Conservation (phyloP, 1,140 invertebrate genomes). For the Drosophila sturtevanti region DNA sequence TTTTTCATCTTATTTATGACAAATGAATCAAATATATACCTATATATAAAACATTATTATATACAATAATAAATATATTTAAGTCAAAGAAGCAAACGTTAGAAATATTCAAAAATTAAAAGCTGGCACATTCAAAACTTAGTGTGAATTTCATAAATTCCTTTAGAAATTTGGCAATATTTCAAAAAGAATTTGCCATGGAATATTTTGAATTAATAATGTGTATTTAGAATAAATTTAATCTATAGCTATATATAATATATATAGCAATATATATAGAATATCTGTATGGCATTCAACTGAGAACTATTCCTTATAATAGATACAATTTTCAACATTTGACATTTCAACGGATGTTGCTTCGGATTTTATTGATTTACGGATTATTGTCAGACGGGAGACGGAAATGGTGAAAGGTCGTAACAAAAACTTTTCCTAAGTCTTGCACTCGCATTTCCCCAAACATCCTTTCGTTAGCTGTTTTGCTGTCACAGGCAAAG, state of each 20-base stretch:
- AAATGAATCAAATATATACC: background rate
- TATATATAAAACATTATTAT: background rate
- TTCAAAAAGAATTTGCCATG: too few species aligned
- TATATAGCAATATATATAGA: too few species aligned
- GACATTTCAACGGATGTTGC: constrained; percentile 41
- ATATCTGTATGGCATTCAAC: background rate
- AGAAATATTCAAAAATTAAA: too few species aligned
- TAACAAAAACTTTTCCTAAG: constrained; percentile 3
- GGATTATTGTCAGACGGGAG: constrained; percentile 46
- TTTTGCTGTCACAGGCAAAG: constrained; percentile 62
- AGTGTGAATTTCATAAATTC: too few species aligned
- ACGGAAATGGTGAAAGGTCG: background rate
- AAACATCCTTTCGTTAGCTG: constrained; percentile 3
- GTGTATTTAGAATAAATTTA: background rate
- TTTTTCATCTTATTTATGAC: background rate
- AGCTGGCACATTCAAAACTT: background rate
- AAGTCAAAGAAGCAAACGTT: too few species aligned
- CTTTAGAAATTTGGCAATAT: background rate
- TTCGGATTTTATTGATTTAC: constrained; percentile 72
- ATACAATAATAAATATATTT: background rate
- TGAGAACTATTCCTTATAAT: constrained; percentile 14
- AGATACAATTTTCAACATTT: constrained; percentile 30
- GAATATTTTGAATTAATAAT: background rate
- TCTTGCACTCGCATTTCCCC: constrained; percentile 21
- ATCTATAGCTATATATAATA: background rate